These are phyloP conservation scores for Hylyphantes graminicola DNA, from an alignment of 1,140 invertebrate species.

Conservation along the genomic window DNA sequence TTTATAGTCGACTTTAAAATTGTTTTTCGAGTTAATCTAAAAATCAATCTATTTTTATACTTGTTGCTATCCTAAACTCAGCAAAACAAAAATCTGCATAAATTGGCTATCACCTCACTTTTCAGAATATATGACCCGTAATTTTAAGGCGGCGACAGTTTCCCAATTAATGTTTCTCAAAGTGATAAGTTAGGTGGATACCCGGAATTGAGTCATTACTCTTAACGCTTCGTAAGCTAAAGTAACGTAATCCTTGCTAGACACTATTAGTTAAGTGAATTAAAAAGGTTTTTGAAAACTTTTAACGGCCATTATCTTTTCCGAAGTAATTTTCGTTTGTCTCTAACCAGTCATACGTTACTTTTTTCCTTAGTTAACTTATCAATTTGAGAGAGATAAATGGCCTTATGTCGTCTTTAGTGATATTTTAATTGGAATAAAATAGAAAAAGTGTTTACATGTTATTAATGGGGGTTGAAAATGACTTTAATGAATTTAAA, in stretches of 20 bases:
- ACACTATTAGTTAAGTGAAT: conserved; percentile 48
- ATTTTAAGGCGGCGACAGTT: conserved; percentile 1
- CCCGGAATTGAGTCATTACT: conserved; percentile 40
- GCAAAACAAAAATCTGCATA: too few species aligned
- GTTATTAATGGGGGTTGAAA: too few species aligned
- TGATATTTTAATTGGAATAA: conserved; percentile 19
- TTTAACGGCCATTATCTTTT: conserved; percentile 20
- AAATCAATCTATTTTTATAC: too few species aligned
- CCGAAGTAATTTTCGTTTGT: conserved; percentile 11
- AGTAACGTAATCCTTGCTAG: conserved; percentile 27
- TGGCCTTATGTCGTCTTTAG: conserved; percentile 16
- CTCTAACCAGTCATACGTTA: conserved; percentile 18
- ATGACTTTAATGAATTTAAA: too few species aligned
- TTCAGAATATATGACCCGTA: conserved; percentile 16
- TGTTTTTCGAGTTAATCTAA: too few species aligned
- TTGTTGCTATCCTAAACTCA: too few species aligned
- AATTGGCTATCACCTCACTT: too few species aligned
- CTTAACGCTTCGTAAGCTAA: conserved; percentile 37
- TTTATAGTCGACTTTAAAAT: too few species aligned
- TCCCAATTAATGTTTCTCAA: conserved; percentile 32
- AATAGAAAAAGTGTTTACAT: too few species aligned
- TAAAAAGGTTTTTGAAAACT: conserved; percentile 22
- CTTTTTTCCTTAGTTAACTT: not conserved
- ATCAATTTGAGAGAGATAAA: conserved; percentile 3
- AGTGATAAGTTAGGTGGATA: conserved; percentile 30